Percentiles rank a stretch among this genome's conserved stretches.
Conservation (phyloP, 2,797 vertebrate species). For the Hydrophis major region DNA sequence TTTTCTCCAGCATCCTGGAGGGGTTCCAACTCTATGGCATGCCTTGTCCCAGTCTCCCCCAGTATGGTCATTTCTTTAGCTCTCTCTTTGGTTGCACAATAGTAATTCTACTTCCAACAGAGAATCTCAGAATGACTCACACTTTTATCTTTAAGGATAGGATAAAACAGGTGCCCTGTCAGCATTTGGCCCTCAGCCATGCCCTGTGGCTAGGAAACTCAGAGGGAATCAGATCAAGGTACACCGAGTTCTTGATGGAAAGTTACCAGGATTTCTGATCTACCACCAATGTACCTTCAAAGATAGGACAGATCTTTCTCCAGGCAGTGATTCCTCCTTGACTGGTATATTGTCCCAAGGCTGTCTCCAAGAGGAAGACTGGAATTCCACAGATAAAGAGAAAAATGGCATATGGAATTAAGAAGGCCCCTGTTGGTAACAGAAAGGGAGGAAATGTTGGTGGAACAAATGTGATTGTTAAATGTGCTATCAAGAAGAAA, state of each 20-base stretch:
- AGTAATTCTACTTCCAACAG: not conserved
- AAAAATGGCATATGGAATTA: constrained; percentile 92
- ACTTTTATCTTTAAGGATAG: not conserved
- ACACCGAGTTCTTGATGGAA: not conserved
- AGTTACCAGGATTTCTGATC: not conserved
- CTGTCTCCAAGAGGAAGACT: constrained; percentile 89
- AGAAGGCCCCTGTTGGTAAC: constrained; percentile 82
- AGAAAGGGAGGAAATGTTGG: not conserved
- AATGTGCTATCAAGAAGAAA: not conserved
- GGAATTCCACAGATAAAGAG: constrained; percentile 90
- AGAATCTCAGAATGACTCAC: constrained; percentile 3
- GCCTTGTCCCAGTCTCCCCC: not conserved
- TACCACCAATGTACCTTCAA: constrained; percentile 79
- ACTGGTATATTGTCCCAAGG: constrained; percentile 91
- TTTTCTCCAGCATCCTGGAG: not conserved
- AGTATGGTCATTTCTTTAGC: not conserved
- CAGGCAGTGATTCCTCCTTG: constrained; percentile 90
- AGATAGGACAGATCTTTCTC: constrained; percentile 94
- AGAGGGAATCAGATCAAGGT: not conserved
- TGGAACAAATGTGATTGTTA: constrained; percentile 11
- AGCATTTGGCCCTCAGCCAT: not conserved
- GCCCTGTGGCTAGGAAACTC: not conserved
- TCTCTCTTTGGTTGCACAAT: not conserved
- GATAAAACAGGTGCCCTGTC: not conserved
- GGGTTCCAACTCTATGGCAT: not conserved